These are phyloP conservation scores for Pantherophis guttatus DNA, from an alignment of 2,113 vertebrate species.

Conservation along the genomic window DNA sequence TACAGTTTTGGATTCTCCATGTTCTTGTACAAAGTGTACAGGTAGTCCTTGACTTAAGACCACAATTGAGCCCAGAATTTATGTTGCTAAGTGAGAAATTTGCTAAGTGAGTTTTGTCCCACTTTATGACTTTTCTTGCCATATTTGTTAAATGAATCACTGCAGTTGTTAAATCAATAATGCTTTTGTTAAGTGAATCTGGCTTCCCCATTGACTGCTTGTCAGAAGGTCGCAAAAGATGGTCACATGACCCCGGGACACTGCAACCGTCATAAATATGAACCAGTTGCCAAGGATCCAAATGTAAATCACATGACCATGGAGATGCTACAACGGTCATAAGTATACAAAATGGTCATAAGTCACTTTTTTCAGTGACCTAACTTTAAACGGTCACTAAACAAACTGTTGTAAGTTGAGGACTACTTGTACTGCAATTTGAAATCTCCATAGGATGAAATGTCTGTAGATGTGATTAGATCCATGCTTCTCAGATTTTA, in stretches of 20 bases:
- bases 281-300: not conserved
- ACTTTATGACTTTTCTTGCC: not conserved
- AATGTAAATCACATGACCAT: not conserved
- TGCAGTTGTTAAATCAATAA: not conserved
- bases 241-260: not conserved
- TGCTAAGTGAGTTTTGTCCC: not conserved
- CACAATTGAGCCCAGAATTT: not conserved
- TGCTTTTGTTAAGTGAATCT: not conserved
- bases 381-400: not conserved
- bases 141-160: not conserved
- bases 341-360: not conserved
- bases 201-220: not conserved
- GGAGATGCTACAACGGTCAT: not conserved
- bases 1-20: not conserved
- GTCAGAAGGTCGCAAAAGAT: not conserved
- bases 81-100: not conserved
- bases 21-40: not conserved
- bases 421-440: not conserved
- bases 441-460: not conserved
- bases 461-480: not conserved
- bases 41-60: not conserved
- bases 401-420: not conserved
- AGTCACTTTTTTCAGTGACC: not conserved
- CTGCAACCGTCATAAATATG: too few species aligned
- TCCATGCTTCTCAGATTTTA: not conserved